These are phyloP conservation scores for Chymomyza caudatula DNA, from an alignment of 2,888 invertebrate genomes.

Conservation along the genomic window DNA sequence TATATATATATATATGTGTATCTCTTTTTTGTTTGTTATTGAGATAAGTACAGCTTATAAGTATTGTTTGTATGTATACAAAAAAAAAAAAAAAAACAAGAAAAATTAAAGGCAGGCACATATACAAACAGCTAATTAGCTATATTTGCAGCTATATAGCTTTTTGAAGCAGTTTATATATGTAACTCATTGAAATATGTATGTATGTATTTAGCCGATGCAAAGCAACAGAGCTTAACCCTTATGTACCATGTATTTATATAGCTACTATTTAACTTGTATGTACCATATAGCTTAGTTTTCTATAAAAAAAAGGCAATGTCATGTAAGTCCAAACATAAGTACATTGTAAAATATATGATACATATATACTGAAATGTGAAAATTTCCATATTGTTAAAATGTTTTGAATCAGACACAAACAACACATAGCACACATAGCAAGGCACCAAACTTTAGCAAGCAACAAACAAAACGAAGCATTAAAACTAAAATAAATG, in stretches of 20 bases:
- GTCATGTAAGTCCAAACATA: constrained; percentile 2
- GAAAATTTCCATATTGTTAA: neutral
- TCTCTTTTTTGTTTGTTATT: neutral
- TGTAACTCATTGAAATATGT: neutral
- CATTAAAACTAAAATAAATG: constrained; percentile 4
- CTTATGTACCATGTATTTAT: neutral
- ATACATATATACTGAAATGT: neutral
- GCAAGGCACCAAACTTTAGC: constrained; percentile 43
- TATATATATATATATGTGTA: neutral
- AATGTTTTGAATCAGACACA: neutral
- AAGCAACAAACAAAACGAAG: constrained; percentile 21
- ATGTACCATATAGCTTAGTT: neutral
- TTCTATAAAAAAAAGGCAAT: neutral
- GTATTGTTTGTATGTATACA: too few species aligned
- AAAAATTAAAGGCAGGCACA: neutral
- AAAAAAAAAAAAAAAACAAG: too few species aligned
- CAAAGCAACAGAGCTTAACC: neutral
- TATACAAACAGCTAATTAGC: neutral
- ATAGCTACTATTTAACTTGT: neutral
- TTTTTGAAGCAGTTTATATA: too few species aligned
- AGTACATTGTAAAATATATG: neutral
- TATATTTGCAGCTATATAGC: too few species aligned
- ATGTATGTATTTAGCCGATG: neutral
- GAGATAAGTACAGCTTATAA: neutral
- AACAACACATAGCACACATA: neutral